Percentiles rank a stretch among this genome's conserved stretches.
These are phyloP conservation scores for Xiphorhynchus elegans DNA, from an alignment of 2,113 vertebrate genomes.

Conservation along the genomic window DNA sequence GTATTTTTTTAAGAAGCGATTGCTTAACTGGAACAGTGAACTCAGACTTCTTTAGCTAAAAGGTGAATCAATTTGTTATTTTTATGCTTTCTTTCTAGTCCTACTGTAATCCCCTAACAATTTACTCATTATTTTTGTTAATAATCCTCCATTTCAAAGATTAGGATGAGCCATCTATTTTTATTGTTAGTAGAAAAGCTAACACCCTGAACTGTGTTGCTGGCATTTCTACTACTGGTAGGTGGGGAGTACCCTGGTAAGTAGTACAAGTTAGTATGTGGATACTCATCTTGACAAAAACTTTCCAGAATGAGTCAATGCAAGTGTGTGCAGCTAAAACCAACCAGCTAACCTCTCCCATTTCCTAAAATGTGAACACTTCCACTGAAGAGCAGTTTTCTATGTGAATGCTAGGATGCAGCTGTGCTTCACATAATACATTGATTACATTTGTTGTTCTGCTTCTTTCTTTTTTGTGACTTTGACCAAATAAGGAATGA, in stretches of 20 bases:
- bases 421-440: not conserved
- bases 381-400: not conserved
- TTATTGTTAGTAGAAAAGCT: not conserved
- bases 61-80: not conserved
- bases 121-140: not conserved
- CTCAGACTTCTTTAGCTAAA: not conserved
- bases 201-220: not conserved
- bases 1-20: not conserved
- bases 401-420: not conserved
- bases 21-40: not conserved
- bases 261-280: not conserved
- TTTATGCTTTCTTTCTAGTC: not conserved
- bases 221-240: not conserved
- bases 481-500: not conserved
- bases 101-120: not conserved
- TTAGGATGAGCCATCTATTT: not conserved
- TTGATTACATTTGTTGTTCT: not conserved
- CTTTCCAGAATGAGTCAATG: conserved; percentile 33
- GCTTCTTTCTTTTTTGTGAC: not conserved
- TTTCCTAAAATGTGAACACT: not conserved
- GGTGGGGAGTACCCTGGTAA: not conserved
- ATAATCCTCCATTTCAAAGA: not conserved
- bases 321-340: not conserved
- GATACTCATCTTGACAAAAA: not conserved
- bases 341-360: not conserved